Base-by-base conservation (phyloP, 2,888 invertebrate species). In the Clanis bilineata region DNA sequence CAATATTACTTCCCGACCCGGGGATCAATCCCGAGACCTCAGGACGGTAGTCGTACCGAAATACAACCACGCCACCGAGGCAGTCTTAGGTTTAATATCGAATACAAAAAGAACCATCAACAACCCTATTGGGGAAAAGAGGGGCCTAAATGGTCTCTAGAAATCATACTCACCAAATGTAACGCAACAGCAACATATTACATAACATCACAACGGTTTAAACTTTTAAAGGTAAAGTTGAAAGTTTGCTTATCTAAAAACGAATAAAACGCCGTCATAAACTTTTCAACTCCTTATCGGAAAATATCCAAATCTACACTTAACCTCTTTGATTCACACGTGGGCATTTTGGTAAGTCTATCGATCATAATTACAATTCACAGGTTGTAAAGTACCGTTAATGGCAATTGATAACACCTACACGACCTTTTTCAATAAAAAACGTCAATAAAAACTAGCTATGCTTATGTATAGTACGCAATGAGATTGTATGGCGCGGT, bases 351-450 rank as follows among this genome's bases (percentile, higher is more conserved):
- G 1, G 15, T 7, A 44, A 56, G 45, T 23, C 36, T 38, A 57
- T 57, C 45, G 38, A 58, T 58, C 58, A 58, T 51, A 25, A 38
- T 58, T 47, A 47, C 58, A 38, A 51, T 58, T 58, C 23, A 58
- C 54, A 65, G 56, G 61, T 55, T 47, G 41, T 63, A 62, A 59
- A 61, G 62, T 59, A 58, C 58, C 58, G 44, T 58, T 58, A 58
- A 60, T 22, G 25, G 39, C 56, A 63, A 62, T 63, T 62, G 55
- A 61, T 62, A 43, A 64, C 72, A 54, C 71, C 67, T 61, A 70
- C 72, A 59, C 45, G 59, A 23, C 12, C 25, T 57, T 51, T 62
- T 66, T 60, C 62, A 63, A 61, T 55, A 45, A 60, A 63, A 64
- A 64, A 59, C 63, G 47, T 51, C 62, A 60, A 44, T 38, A 25